Base-by-base conservation (phyloP, 2,797 vertebrate genomes). In the Sparus aurata region DNA sequence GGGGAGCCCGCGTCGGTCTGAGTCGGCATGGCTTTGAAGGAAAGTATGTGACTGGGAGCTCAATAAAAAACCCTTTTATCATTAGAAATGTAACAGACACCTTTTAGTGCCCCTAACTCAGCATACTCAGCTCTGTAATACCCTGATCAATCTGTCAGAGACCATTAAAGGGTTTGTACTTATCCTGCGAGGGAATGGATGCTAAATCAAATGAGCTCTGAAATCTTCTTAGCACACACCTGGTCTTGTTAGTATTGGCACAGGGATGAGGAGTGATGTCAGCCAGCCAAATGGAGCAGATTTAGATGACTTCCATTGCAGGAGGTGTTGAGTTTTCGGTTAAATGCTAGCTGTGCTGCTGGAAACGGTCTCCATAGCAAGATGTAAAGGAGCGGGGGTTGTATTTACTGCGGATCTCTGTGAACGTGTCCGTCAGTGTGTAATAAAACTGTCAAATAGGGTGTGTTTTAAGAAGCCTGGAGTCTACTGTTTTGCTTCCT, bases 171-270 rank as follows among this genome's bases (percentile, higher is more conserved):
- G 64, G 76, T 77, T 84, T 87, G 53, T 76, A 84, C 83, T 89
- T 78, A 82, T 87, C 58, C 83, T 82, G 69, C 49, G 27, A 73
- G 53, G 64, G 69, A 85, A 86, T 78, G 58, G 70, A 90, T 80
- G 83, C 75, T 87, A 79, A 92, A 87, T 88, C 63, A 90, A 91
- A 90, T 73, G 71, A 80, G 83, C 75, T 80, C 74, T 87, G 75
- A 91, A 91, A 89, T 87, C 83, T 70, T 89, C 83, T 85, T 60
- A 82, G 81, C 77, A 79, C 77, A 86, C 91, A 94, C 90, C 91
- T 94, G 92, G 90, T 68, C 62, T 83, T 91, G 90, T 93, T 92
- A 77, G 83, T 77, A 65, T 81, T 94, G 92, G 92, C 91, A 85
- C 47, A 27, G 49, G 57, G 45, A 84, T 59, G 27, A 16, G 45